These are phyloP conservation scores for Gadopsis bispinosus DNA, from an alignment of 2,797 vertebrate species.

Conservation along the genomic window DNA sequence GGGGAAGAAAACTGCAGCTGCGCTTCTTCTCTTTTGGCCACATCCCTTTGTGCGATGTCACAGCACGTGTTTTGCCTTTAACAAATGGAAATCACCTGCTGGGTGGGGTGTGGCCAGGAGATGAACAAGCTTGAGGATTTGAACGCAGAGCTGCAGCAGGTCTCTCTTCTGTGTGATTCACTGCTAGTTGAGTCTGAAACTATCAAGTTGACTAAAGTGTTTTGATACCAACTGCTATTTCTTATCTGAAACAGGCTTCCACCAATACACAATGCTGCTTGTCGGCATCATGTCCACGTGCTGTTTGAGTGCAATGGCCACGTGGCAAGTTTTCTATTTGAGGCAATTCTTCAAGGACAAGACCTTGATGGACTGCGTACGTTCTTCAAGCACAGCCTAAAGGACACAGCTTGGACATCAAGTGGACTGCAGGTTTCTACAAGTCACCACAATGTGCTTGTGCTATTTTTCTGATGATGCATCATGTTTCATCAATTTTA, in stretches of 20 bases:
- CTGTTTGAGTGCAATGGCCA: constrained; percentile 83
- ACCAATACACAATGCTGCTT: constrained; percentile 86
- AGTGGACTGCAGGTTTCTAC: background rate
- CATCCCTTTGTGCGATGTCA: background rate
- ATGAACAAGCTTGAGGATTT: background rate
- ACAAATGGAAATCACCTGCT: background rate
- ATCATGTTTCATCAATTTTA: background rate
- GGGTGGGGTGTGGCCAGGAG: background rate
- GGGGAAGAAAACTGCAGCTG: background rate
- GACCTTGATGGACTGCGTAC: constrained; percentile 88
- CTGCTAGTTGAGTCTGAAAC: background rate
- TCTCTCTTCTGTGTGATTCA: constrained; percentile 3
- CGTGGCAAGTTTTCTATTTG: constrained; percentile 89
- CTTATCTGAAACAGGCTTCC: constrained; percentile 80
- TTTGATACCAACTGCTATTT: background rate
- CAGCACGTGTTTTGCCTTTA: background rate
- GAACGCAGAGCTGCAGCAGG: background rate
- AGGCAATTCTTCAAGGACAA: constrained; percentile 89
- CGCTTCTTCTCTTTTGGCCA: background rate
- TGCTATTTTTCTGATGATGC: background rate
- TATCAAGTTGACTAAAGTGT: background rate
- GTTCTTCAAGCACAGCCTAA: constrained; percentile 2
- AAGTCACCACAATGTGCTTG: background rate
- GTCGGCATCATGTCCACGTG: constrained; percentile 90
- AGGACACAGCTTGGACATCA: background rate